Evolutionary conservation across 2,113 vertebrate species (phyloP).

Genomic region (Chaetops frenatus): DNA sequence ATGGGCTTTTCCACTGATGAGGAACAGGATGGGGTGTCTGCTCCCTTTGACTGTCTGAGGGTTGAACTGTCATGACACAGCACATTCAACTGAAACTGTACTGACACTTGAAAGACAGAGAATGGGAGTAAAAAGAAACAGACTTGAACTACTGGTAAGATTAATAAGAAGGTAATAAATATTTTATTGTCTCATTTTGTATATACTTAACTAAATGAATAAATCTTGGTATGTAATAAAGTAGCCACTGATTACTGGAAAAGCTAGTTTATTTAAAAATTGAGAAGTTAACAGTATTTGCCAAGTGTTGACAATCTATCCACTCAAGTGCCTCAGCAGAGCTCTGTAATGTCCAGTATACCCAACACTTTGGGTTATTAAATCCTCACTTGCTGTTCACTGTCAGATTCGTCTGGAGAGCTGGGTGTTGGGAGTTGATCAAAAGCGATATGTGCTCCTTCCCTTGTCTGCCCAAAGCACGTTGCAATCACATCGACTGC

Average conservation of each 20-base stretch:
- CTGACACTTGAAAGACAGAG: constrained; percentile 6
- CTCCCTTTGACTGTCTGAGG: not conserved
- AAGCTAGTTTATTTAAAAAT: constrained; percentile 59
- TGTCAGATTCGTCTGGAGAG: constrained; percentile 78
- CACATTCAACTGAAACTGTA: not conserved
- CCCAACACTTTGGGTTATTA: constrained; percentile 5
- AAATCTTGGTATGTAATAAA: constrained; percentile 56
- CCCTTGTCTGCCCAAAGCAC: constrained; percentile 89
- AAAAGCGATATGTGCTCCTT: constrained; percentile 77
- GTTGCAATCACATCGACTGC: constrained; percentile 89
- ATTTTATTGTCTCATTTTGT: constrained; percentile 68
- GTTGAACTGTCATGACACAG: not conserved
- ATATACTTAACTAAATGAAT: constrained; percentile 49
- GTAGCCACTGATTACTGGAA: constrained; percentile 44
- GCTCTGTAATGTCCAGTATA: constrained; percentile 36
- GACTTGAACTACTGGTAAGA: constrained; percentile 48
- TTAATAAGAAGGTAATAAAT: constrained; percentile 70
- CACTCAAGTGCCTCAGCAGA: not conserved
- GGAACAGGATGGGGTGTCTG: not conserved
- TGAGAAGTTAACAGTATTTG: constrained; percentile 18
- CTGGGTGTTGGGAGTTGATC: constrained; percentile 78
- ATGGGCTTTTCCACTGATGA: not conserved
- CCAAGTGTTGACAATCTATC: constrained; percentile 28
- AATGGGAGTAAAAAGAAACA: constrained; percentile 35
- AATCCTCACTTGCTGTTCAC: constrained; percentile 74